phyloP scores from a whole-genome alignment of 64 coral and sea anemone species.

The Porites lutea region DNA sequence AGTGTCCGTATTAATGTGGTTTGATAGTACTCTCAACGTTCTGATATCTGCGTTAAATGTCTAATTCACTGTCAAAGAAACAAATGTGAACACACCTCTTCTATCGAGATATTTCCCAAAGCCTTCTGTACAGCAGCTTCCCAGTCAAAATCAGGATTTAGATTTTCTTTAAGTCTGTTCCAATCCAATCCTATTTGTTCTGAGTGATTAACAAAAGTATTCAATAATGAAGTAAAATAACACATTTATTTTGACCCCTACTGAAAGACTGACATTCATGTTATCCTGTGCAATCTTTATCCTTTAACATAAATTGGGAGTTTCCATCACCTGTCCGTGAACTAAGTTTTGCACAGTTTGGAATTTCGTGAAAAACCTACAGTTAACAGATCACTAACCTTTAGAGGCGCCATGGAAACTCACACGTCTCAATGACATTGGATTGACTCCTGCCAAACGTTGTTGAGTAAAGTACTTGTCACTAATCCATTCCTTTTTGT shows the following conservation, averaged over 20 bases:
- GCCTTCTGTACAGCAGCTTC: neutral
- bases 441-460: constrained; percentile 44
- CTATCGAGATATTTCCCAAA: neutral
- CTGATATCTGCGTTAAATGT: too few species aligned
- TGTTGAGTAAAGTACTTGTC: constrained; percentile 59
- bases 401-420: neutral
- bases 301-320: too few species aligned
- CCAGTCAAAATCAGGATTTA: constrained; percentile 24
- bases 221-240: neutral
- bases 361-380: too few species aligned
- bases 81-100: neutral
- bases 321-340: too few species aligned
- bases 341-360: too few species aligned
- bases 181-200: neutral
- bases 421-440: constrained; percentile 49
- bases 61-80: too few species aligned
- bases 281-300: too few species aligned
- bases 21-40: too few species aligned
- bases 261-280: neutral
- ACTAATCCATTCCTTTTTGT: constrained; percentile 45
- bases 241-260: too few species aligned
- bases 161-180: neutral
- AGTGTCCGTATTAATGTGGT: too few species aligned
- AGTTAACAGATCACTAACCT: neutral
- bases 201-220: neutral